Conservation (phyloP, 2,888 invertebrate species). For the Hybos culiciformis region DNA sequence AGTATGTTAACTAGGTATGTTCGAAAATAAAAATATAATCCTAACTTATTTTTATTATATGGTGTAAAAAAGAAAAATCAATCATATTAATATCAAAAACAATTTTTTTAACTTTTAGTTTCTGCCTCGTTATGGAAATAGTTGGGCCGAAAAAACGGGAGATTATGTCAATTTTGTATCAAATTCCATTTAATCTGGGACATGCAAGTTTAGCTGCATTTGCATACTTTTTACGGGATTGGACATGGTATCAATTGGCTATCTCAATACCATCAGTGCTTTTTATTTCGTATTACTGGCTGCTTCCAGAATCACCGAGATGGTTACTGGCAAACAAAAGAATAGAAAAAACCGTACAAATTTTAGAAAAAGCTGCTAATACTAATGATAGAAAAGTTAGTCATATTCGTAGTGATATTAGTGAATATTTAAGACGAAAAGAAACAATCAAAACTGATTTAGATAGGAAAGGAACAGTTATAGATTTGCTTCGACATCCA, state of each 20-base stretch:
- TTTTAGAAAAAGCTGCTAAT: constrained; percentile 51
- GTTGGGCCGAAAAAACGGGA: constrained; percentile 32
- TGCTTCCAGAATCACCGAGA: constrained; percentile 65
- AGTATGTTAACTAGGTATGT: constrained; percentile 52
- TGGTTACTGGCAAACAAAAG: constrained; percentile 59
- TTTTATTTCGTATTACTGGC: constrained; percentile 48
- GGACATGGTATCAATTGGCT: constrained; percentile 48
- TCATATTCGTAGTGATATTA: constrained; percentile 33
- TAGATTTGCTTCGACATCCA: constrained; percentile 53
- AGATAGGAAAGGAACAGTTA: constrained; percentile 27
- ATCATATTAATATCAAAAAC: background rate
- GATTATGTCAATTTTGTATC: constrained; percentile 39
- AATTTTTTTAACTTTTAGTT: constrained; percentile 31
- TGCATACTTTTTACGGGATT: constrained; percentile 38
- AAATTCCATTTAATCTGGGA: constrained; percentile 51
- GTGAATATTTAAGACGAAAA: constrained; percentile 35
- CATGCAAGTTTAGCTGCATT: constrained; percentile 27
- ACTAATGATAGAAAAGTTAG: constrained; percentile 40
- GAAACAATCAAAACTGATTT: constrained; percentile 36
- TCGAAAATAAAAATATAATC: constrained; percentile 11
- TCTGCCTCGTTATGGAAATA: constrained; percentile 49
- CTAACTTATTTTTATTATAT: background rate
- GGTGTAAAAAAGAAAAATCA: no score
- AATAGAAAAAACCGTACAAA: constrained; percentile 44
- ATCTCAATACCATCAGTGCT: constrained; percentile 46